Evolutionary conservation across 1,140 invertebrate genomes (phyloP), one percentile per base, ranked within the genome.

Genomic region (Nasonia giraulti): DNA sequence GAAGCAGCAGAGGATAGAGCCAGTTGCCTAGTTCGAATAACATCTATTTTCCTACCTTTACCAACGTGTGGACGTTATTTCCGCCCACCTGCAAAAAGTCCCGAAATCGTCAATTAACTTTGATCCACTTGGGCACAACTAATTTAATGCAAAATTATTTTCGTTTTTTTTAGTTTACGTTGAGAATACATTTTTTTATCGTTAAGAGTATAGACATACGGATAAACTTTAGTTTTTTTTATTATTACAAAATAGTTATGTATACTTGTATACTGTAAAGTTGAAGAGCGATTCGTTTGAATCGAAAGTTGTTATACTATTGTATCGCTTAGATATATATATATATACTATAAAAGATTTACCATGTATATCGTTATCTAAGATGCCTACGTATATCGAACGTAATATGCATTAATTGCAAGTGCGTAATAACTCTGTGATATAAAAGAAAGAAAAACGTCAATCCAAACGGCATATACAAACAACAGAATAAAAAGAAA

Each of bases 1-100:
- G 40, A 37, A 83, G 40, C 2, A 82, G 5, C 80, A 81, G 27
- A 82, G 80, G 80, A 82, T 85, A 81, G 66, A 82, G 10, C 47
- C 84, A 17, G 23, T 77, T 20, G 71, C 79, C 27, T 85, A 80
- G 37, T 10, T 62, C 55, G 31, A 78, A 12, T 37, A 68, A 33
- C 44, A 37, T n/a, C 37, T 33, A 71, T 74, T 44, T 12, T 68
- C 6, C 47, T 50, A 68, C 23, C n/a, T 7, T 47, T 20, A 17
- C 44, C 23, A 5, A 80, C 12, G 23, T 10, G 33, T 71, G 62
- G 23, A 80, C 14, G 55, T 20, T 27, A 71, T 20, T 80, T 23
- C 33, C 27, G 12, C 31, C 31, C 31, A 17, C 14, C 20, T 40
- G 14, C n/a, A 27, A 80, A 71, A 71, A 80, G 31, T 47, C 37